Evolutionary conservation across 2,797 vertebrate genomes (phyloP).

Genomic region (Diplodus puntazzo): DNA sequence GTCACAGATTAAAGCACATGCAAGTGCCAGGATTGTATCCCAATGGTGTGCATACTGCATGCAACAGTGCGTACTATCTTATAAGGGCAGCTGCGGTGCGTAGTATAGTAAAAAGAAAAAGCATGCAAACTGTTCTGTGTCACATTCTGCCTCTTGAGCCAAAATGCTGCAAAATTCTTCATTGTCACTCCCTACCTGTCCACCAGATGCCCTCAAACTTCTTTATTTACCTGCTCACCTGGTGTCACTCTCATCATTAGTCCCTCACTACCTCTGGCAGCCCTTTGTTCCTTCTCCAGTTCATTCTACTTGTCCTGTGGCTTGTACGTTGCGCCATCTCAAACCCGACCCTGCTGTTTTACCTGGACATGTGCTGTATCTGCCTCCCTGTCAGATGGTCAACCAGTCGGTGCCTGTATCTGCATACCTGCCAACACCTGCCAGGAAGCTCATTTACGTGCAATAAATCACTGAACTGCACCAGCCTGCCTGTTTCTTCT

Average conservation of each 20-base stretch:
- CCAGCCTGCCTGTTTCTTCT: background rate
- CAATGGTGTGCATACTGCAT: no score
- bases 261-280: background rate
- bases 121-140: background rate
- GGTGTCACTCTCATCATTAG: background rate
- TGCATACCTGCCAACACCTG: background rate
- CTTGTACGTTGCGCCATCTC: no score
- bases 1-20: no score
- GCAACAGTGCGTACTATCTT: no score
- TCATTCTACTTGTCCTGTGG: background rate
- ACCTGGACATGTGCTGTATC: background rate
- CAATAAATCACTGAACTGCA: background rate
- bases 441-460: background rate
- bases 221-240: slow-evolving; percentile 2
- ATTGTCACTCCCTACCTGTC: no score
- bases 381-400: background rate
- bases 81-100: no score
- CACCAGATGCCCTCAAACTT: background rate
- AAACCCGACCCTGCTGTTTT: background rate
- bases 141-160: background rate
- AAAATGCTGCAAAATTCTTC: background rate
- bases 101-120: no score
- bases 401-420: background rate
- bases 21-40: no score
- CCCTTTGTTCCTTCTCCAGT: background rate